Conservation (phyloP, 2,797 vertebrate genomes). For the Cyclura pinguis region DNA sequence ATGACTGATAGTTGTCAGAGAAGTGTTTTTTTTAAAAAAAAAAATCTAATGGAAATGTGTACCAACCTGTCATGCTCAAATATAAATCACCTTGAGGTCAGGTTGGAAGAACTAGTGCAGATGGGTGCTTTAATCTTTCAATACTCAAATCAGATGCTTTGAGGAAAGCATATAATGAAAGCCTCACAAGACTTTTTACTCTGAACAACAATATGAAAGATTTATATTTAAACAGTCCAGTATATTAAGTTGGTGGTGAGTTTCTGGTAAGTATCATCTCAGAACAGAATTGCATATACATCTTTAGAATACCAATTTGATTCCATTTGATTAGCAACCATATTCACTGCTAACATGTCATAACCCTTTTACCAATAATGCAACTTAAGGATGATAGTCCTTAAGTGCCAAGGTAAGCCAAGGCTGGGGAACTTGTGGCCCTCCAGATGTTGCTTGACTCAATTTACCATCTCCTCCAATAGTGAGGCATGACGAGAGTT, state of each 20-base stretch:
- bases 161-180: background rate
- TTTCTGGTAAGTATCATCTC: background rate
- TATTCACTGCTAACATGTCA: too few species aligned
- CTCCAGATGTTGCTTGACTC: background rate
- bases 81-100: conserved; percentile 2
- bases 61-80: background rate
- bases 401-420: background rate
- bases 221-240: background rate
- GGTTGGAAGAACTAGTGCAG: background rate
- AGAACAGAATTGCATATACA: background rate
- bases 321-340: background rate
- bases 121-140: conserved; percentile 8
- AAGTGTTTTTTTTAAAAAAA: background rate
- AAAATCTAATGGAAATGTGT: background rate
- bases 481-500: too few species aligned
- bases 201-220: background rate
- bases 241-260: background rate
- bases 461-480: background rate
- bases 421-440: background rate
- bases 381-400: background rate
- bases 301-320: background rate
- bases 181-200: background rate
- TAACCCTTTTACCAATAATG: background rate
- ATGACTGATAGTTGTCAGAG: conserved; percentile 9
- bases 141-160: background rate